Evolutionary conservation across 2,888 invertebrate genomes (phyloP).

Genomic region (Scaptodrosophila latifasciaeformis): DNA sequence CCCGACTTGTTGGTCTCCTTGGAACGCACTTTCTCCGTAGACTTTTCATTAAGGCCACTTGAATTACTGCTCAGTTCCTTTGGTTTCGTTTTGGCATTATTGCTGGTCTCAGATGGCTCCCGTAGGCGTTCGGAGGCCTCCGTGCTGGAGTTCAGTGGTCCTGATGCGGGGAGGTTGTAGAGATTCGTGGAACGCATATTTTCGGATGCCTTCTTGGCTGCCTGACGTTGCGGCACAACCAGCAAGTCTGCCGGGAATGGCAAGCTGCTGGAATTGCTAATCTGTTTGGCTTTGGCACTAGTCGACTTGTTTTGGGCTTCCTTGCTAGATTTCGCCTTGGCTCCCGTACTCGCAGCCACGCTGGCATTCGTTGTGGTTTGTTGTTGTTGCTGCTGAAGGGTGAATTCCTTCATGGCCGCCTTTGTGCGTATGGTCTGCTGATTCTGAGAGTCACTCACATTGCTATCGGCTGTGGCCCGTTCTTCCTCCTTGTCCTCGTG

Average conservation of each 20-base stretch:
- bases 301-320: slow-evolving; percentile 8
- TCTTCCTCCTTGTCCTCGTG: slow-evolving; percentile 60
- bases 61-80: slow-evolving; percentile 29
- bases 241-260: slow-evolving; percentile 82
- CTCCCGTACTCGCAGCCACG: slow-evolving; percentile 5
- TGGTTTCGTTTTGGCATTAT: slow-evolving; percentile 21
- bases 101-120: slow-evolving; percentile 42
- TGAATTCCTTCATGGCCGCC: slow-evolving; percentile 89
- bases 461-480: slow-evolving; percentile 78
- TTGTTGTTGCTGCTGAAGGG: slow-evolving; percentile 74
- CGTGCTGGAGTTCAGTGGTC: slow-evolving; percentile 5
- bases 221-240: slow-evolving; percentile 92
- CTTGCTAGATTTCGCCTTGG: slow-evolving; percentile 23
- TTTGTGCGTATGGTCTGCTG: slow-evolving; percentile 84
- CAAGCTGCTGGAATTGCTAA: slow-evolving; percentile 5
- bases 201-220: slow-evolving; percentile 93
- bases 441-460: slow-evolving; percentile 82
- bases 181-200: slow-evolving; percentile 84
- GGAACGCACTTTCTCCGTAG: slow-evolving; percentile 48
- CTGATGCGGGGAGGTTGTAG: slow-evolving; percentile 27
- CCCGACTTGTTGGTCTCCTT: slow-evolving; percentile 51
- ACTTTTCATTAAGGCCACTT: slow-evolving; percentile 73
- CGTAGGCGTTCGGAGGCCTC: slow-evolving; percentile 43
- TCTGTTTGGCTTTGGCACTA: slow-evolving; percentile 15
- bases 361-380: slow-evolving; percentile 43